These are phyloP conservation scores for Catamblyrhynchus diadema DNA, from an alignment of 2,797 vertebrate species.

Conservation along the genomic window DNA sequence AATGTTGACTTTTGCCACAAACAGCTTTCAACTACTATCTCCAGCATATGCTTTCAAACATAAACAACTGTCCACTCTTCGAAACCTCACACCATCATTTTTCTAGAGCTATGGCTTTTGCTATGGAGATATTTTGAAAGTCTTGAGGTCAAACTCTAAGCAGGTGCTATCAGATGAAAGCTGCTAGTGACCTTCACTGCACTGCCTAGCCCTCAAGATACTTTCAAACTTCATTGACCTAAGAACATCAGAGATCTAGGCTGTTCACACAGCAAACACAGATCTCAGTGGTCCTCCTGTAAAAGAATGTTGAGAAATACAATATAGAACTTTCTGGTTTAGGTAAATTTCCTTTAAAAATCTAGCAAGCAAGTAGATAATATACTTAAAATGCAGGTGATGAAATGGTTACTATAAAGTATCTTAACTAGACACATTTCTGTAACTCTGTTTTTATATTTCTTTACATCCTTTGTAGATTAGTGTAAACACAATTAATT, in stretches of 20 bases:
- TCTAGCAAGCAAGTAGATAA: not conserved
- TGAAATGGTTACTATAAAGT: slow-evolving; percentile 33
- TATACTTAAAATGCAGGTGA: not conserved
- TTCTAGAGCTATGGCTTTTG: not conserved
- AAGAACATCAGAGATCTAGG: not conserved
- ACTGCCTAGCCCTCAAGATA: not conserved
- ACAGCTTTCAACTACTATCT: not conserved
- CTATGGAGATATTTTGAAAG: not conserved
- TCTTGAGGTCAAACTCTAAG: not conserved
- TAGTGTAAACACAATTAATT: slow-evolving; percentile 63
- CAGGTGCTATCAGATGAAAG: not conserved
- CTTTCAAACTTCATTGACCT: not conserved
- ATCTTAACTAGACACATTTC: slow-evolving; percentile 12
- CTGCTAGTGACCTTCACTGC: not conserved
- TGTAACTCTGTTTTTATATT: slow-evolving; percentile 25
- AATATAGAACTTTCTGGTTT: not conserved
- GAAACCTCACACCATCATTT: not conserved
- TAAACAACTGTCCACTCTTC: not conserved
- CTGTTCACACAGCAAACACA: not conserved
- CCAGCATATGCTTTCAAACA: not conserved
- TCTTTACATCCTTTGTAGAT: slow-evolving; percentile 54
- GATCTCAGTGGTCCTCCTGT: not conserved
- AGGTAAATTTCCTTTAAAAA: not conserved
- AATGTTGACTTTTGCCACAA: not conserved
- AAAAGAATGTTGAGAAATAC: not conserved